A percentile compares a stretch with the other conserved stretches of the same genome.
These are phyloP conservation scores for Lepidonotus clava DNA, from an alignment of 2,888 invertebrate species.

Conservation along the genomic window DNA sequence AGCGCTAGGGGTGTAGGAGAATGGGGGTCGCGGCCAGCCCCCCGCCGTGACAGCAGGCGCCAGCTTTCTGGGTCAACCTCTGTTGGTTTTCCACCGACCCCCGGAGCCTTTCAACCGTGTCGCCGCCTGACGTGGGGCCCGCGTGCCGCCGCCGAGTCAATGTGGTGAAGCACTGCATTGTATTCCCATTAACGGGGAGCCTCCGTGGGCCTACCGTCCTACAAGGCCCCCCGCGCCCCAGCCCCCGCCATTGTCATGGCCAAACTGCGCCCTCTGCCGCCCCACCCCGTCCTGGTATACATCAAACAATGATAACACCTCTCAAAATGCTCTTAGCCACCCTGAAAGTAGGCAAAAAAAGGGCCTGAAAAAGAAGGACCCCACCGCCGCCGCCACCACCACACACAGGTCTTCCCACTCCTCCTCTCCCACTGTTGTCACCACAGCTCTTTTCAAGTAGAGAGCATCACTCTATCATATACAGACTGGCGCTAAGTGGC, in stretches of 20 bases:
- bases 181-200: neutral
- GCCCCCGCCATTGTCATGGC: neutral
- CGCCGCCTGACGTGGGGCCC: neutral
- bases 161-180: neutral
- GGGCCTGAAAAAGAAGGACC: neutral
- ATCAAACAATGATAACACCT: slow-evolving; percentile 38
- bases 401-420: neutral
- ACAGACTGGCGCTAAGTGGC: neutral
- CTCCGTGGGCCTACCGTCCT: neutral
- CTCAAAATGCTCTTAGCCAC: slow-evolving; percentile 29
- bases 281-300: neutral
- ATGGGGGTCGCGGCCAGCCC: too few relatives aligned
- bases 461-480: neutral
- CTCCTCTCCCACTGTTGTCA: neutral
- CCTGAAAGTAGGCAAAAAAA: neutral
- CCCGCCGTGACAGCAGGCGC: slow-evolving; percentile 43
- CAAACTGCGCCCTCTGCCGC: neutral
- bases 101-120: neutral
- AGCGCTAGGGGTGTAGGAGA: too few relatives aligned
- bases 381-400: too few relatives aligned
- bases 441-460: neutral
- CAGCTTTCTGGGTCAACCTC: slow-evolving; percentile 44
- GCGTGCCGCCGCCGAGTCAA: neutral
- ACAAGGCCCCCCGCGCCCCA: neutral
- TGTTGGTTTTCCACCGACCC: slow-evolving; percentile 33